Evolutionary conservation across 2,797 vertebrate genomes (phyloP).

Genomic region (Ptychadena robeensis): DNA sequence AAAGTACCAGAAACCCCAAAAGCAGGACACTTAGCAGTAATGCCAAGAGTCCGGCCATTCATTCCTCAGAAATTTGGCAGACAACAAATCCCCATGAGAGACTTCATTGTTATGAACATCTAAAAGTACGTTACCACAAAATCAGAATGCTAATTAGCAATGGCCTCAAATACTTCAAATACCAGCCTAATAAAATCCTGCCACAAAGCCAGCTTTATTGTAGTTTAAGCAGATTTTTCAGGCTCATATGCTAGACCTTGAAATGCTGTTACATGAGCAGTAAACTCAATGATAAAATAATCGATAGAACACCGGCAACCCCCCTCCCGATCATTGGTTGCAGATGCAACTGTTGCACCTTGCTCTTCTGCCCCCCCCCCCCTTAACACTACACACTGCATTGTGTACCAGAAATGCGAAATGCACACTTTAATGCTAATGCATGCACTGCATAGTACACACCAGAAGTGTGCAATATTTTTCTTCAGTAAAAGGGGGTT

Average conservation of each 20-base stretch:
- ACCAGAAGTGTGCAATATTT: no score
- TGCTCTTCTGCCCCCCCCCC: no score
- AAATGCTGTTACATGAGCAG: not conserved
- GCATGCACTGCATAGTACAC: no score
- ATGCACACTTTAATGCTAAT: no score
- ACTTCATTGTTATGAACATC: conserved; percentile 37
- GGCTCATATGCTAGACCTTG: not conserved
- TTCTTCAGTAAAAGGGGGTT: no score
- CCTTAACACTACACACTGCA: no score
- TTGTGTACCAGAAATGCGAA: no score
- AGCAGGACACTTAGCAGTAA: not conserved
- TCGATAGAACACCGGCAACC: no score
- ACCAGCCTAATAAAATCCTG: conserved; percentile 17
- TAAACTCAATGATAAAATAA: no score
- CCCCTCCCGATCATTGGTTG: no score
- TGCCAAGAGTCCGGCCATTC: not conserved
- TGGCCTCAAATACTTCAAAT: conserved; percentile 35
- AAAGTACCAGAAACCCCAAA: not conserved
- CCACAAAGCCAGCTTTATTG: conserved; percentile 41
- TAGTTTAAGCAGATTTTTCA: not conserved
- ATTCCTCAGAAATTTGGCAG: conserved; percentile 25
- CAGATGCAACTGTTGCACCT: no score
- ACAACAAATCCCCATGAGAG: conserved; percentile 15
- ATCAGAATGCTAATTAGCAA: conserved; percentile 35
- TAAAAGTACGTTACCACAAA: conserved; percentile 9